Conservation (phyloP, 1,140 invertebrate species). For the Lucilia sericata region DNA sequence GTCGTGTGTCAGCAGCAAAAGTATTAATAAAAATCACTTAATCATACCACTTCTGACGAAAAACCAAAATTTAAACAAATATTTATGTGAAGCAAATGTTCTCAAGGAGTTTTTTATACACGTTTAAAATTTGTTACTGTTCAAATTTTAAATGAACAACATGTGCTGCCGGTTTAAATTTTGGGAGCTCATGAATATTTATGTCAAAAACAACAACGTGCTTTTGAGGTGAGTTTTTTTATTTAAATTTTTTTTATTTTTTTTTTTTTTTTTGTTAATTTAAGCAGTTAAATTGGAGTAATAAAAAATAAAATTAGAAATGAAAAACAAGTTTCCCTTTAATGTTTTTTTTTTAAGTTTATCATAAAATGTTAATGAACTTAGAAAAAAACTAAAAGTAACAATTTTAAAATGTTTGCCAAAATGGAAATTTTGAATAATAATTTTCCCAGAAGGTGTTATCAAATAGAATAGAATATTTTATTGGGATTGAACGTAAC, state of each 20-base stretch:
- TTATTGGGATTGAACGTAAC: no score
- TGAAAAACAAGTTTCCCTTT: background rate
- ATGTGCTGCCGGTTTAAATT: background rate
- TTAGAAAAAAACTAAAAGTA: background rate
- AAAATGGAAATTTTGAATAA: no score
- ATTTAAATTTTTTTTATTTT: background rate
- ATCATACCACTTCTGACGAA: no score
- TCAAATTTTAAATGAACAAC: background rate
- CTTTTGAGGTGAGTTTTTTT: background rate
- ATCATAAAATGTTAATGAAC: background rate
- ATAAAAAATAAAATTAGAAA: background rate
- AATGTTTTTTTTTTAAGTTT: background rate
- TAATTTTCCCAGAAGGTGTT: no score
- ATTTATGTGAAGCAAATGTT: no score
- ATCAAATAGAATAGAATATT: no score
- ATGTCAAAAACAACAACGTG: background rate
- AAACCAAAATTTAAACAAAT: no score
- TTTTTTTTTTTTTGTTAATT: background rate
- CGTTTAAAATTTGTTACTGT: no score
- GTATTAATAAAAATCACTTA: background rate
- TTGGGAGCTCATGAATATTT: slow-evolving; percentile 13
- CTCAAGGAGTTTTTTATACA: no score
- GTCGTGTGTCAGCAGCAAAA: background rate
- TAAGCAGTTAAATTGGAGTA: background rate
- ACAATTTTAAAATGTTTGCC: no score